Evolutionary conservation across 2,888 invertebrate genomes (phyloP).

Genomic region (Azorinus chamasolen): DNA sequence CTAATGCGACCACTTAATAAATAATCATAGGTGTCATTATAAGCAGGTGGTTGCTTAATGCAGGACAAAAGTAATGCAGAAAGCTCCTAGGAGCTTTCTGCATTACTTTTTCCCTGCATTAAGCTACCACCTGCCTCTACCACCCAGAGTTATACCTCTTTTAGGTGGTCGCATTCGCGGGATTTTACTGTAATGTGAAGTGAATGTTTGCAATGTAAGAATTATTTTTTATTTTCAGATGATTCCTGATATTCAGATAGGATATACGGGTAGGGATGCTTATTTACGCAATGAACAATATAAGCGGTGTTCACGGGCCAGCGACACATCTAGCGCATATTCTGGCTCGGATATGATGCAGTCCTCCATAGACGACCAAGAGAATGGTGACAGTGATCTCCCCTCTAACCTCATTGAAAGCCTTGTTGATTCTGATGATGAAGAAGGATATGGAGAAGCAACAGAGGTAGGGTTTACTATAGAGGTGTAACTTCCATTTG

Average conservation of each 20-base stretch:
- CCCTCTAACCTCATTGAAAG: conserved; percentile 97
- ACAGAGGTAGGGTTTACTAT: conserved; percentile 62
- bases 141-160: no score
- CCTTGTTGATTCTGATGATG: conserved; percentile 98
- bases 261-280: conserved; percentile 65
- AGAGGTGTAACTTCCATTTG: no score
- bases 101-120: no score
- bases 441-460: conserved; percentile 89
- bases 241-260: conserved; percentile 66
- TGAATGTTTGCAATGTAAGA: no score
- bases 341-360: conserved; percentile 95
- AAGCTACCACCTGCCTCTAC: no score
- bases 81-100: no score
- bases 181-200: no score
- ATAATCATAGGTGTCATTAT: no score
- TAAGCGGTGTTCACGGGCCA: conserved; percentile 86
- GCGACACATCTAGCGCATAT: conserved; percentile 98
- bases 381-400: conserved; percentile 90
- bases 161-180: no score
- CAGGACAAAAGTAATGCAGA: no score
- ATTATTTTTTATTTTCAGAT: conserved; percentile 42
- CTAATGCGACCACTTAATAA: no score
- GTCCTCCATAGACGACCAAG: conserved; percentile 88
- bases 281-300: conserved; percentile 73
- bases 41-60: no score